phyloP scores from a whole-genome alignment of 2,113 vertebrate species.

The Scytalopus superciliaris region DNA sequence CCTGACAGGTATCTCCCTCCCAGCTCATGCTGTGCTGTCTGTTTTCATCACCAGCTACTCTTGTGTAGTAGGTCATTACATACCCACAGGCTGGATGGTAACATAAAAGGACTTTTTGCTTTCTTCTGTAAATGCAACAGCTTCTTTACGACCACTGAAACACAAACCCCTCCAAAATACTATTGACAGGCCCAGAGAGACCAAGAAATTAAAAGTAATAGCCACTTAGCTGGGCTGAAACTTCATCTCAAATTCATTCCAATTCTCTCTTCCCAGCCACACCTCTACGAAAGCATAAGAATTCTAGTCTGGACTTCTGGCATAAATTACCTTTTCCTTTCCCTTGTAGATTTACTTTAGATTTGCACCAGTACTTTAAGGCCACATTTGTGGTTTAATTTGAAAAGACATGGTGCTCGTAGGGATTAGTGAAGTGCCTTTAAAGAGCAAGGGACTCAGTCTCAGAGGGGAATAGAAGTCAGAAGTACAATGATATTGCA shows the following conservation, averaged over 20 bases:
- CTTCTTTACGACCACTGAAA: background rate
- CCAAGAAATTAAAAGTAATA: background rate
- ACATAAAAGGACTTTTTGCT: background rate
- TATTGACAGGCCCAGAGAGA: background rate
- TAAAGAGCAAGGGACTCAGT: background rate
- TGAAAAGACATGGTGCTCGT: background rate
- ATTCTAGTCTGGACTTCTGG: background rate
- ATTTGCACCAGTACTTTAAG: background rate
- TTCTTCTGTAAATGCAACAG: background rate
- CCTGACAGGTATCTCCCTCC: background rate
- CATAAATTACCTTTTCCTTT: background rate
- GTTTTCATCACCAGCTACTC: background rate
- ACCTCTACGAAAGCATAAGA: background rate
- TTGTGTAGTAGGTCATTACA: background rate
- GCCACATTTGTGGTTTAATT: conserved; percentile 15
- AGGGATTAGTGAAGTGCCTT: conserved; percentile 2
- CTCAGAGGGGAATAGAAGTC: background rate
- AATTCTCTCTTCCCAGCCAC: background rate
- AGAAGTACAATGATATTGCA: background rate
- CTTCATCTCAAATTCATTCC: background rate
- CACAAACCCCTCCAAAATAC: background rate
- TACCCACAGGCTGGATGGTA: background rate
- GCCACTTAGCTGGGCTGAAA: background rate
- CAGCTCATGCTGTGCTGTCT: background rate
- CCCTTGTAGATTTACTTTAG: background rate